These are phyloP conservation scores for Eriosoma lanigerum DNA, from an alignment of 1,140 invertebrate genomes.

Conservation along the genomic window DNA sequence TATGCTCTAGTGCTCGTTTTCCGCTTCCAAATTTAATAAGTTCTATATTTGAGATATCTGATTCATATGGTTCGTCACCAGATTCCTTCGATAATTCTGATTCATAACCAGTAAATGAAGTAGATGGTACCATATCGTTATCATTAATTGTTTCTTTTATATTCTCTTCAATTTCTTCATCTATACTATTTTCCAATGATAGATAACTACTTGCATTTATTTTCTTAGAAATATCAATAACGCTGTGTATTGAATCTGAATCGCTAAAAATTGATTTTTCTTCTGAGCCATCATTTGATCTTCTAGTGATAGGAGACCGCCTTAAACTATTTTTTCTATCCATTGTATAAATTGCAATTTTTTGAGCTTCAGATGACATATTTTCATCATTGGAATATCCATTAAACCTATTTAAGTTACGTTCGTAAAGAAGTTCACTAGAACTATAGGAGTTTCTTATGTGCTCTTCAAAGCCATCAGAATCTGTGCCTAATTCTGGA, in stretches of 20 bases:
- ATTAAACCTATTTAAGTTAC: slow-evolving; percentile 76
- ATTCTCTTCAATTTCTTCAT: background rate
- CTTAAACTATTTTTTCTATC: slow-evolving; percentile 36
- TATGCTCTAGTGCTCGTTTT: slow-evolving; percentile 29
- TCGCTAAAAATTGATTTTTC: slow-evolving; percentile 41
- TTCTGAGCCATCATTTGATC: slow-evolving; percentile 8
- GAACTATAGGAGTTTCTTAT: slow-evolving; percentile 76
- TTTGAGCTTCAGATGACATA: slow-evolving; percentile 26
- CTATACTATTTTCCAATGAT: background rate
- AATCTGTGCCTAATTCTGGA: slow-evolving; percentile 68
- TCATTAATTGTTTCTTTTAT: background rate
- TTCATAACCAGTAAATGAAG: background rate
- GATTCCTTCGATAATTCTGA: background rate
- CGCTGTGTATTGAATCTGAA: slow-evolving; percentile 40
- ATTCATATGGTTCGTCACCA: background rate
- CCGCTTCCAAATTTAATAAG: slow-evolving; percentile 9
- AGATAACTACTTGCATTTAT: background rate
- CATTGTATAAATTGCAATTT: slow-evolving; percentile 37
- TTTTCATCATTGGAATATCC: slow-evolving; percentile 67
- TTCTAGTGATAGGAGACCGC: background rate
- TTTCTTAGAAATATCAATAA: slow-evolving; percentile 38
- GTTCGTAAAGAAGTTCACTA: slow-evolving; percentile 76
- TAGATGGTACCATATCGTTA: background rate
- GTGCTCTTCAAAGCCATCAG: slow-evolving; percentile 58
- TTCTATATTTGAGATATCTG: background rate